Percentiles rank a stretch among this genome's conserved stretches.
Evolutionary conservation across 2,797 vertebrate genomes (phyloP).

Genomic region (Calcarius lapponicus): DNA sequence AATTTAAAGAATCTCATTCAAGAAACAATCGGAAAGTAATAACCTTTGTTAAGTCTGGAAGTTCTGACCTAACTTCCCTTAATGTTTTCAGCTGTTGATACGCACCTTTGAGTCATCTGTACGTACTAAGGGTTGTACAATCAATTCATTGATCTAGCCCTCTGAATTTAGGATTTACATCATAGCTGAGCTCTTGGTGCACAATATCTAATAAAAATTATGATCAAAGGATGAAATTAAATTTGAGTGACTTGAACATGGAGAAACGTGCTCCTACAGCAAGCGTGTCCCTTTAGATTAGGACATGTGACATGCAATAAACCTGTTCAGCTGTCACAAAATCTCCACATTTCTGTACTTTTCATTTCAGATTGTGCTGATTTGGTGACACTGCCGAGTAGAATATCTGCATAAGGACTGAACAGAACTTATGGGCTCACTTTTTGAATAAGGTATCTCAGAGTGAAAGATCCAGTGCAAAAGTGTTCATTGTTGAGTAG

Average conservation of each 20-base stretch:
- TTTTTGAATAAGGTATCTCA: neutral
- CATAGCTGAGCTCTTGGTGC: neutral
- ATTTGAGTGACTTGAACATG: neutral
- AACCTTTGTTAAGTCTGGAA: neutral
- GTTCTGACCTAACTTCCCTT: neutral
- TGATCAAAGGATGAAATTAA: neutral
- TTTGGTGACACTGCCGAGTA: neutral
- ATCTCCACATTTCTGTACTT: neutral
- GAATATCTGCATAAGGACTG: neutral
- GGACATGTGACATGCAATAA: neutral
- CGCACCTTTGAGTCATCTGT: neutral
- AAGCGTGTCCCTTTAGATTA: neutral
- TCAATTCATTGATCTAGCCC: neutral
- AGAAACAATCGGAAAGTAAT: neutral
- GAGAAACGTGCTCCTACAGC: neutral
- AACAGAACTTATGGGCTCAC: neutral
- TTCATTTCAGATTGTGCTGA: neutral
- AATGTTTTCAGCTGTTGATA: neutral
- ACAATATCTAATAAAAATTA: neutral
- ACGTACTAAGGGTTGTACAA: neutral
- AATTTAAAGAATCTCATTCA: neutral
- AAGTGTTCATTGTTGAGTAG: neutral
- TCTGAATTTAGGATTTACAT: neutral
- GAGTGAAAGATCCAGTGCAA: fast-evolving
- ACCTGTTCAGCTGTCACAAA: neutral